Evolutionary conservation across 2,113 vertebrate species (phyloP).

Genomic region (Typhlomys cinereus): DNA sequence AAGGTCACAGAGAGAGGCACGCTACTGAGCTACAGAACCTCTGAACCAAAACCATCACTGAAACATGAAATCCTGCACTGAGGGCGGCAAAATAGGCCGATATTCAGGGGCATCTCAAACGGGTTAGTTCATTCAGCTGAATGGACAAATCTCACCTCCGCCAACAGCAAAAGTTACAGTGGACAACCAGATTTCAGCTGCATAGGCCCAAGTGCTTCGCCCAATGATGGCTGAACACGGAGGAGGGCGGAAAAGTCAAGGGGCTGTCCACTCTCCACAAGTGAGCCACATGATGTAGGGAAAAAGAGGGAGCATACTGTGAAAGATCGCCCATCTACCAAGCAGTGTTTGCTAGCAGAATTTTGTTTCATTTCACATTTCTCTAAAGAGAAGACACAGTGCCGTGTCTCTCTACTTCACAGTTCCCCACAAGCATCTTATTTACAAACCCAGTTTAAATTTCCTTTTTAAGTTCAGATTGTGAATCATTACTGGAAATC

Average conservation of each 20-base stretch:
- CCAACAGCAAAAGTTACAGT: not conserved
- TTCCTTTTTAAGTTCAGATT: not conserved
- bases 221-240: not conserved
- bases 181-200: not conserved
- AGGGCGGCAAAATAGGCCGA: not conserved
- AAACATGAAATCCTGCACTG: not conserved
- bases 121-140: not conserved
- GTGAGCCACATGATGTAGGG: not conserved
- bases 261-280: not conserved
- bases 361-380: not conserved
- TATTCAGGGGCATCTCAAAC: not conserved
- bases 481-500: slow-evolving; percentile 31
- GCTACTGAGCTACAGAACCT: not conserved
- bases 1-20: not conserved
- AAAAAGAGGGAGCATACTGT: not conserved
- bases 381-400: not conserved
- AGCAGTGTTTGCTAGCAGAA: not conserved
- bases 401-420: not conserved
- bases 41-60: not conserved
- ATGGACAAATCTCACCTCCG: not conserved
- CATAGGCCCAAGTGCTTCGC: too few species aligned
- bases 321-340: not conserved
- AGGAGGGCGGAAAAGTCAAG: not conserved
- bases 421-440: not conserved
- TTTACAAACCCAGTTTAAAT: slow-evolving; percentile 20